Conservation (phyloP, 2,888 invertebrate species). For the Ophion ellenae region DNA sequence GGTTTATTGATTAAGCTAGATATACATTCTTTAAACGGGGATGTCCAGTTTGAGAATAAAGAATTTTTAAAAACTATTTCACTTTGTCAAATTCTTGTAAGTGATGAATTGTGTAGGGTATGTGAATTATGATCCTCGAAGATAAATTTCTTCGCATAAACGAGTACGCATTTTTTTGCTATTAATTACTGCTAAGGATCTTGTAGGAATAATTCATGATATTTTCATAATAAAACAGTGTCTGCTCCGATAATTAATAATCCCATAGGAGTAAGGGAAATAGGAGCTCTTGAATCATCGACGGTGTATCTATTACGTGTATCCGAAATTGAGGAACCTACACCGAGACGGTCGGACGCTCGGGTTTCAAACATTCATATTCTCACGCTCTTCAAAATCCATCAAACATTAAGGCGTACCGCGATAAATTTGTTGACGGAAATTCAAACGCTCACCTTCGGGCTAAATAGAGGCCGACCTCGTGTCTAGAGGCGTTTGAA, state of each 20-base stretch:
- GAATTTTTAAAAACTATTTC: not conserved
- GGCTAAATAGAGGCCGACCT: not conserved
- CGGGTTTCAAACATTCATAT: slow-evolving; percentile 4
- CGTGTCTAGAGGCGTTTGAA: slow-evolving; percentile 33
- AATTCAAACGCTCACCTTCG: slow-evolving; percentile 24
- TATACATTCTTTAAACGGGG: no score
- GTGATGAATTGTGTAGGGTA: not conserved
- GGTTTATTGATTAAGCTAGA: no score
- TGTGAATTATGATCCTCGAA: no score
- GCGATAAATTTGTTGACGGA: slow-evolving; percentile 23
- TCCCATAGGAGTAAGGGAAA: not conserved
- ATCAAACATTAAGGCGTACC: slow-evolving; percentile 20
- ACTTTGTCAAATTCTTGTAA: not conserved
- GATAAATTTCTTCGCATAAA: no score
- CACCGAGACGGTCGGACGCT: not conserved
- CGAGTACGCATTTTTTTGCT: not conserved
- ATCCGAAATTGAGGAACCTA: slow-evolving; percentile 9
- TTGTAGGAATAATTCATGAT: not conserved
- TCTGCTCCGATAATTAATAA: not conserved
- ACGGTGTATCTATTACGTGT: slow-evolving; percentile 3
- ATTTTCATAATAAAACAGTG: not conserved
- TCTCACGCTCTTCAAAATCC: slow-evolving; percentile 18
- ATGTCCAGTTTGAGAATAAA: no score
- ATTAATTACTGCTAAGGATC: not conserved
- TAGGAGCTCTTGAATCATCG: slow-evolving; percentile 13